Evolutionary conservation across 2,888 invertebrate species (phyloP).

Genomic region (Crioceris asparagi): DNA sequence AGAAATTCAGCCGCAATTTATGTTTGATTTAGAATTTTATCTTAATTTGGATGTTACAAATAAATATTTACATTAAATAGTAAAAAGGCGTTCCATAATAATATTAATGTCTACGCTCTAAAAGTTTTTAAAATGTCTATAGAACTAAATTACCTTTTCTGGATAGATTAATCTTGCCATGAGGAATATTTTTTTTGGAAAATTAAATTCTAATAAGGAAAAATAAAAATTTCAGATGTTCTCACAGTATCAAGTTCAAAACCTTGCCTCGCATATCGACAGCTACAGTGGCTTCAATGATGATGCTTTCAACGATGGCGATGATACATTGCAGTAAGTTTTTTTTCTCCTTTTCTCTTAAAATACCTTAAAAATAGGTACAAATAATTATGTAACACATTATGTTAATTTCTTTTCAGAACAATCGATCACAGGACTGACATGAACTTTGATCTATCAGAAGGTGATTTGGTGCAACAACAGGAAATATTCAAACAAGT

Average conservation of each 20-base stretch:
- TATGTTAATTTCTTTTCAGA: constrained; percentile 15
- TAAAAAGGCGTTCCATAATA: too few species aligned
- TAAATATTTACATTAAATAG: too few species aligned
- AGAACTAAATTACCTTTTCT: too few species aligned
- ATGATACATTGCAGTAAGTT: constrained; percentile 44
- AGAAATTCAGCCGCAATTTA: too few species aligned
- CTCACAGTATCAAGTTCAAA: constrained; percentile 51
- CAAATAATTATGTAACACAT: neutral
- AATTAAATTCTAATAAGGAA: constrained; percentile 13
- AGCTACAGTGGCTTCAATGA: constrained; percentile 50
- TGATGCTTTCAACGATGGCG: constrained; percentile 51
- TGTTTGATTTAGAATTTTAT: too few species aligned
- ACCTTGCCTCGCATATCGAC: constrained; percentile 49
- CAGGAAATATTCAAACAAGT: constrained; percentile 54
- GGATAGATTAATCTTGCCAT: too few species aligned
- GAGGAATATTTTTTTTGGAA: constrained; percentile 1
- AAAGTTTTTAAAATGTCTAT: too few species aligned
- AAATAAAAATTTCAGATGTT: constrained; percentile 38
- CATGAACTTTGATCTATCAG: constrained; percentile 39
- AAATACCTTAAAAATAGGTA: neutral
- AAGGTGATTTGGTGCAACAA: constrained; percentile 39
- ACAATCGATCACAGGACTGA: constrained; percentile 32
- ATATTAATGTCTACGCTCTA: too few species aligned
- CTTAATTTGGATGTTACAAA: too few species aligned
- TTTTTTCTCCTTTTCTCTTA: neutral